Evolutionary conservation across 2,113 vertebrate species (phyloP).

Genomic region (Leucopsar rothschildi): DNA sequence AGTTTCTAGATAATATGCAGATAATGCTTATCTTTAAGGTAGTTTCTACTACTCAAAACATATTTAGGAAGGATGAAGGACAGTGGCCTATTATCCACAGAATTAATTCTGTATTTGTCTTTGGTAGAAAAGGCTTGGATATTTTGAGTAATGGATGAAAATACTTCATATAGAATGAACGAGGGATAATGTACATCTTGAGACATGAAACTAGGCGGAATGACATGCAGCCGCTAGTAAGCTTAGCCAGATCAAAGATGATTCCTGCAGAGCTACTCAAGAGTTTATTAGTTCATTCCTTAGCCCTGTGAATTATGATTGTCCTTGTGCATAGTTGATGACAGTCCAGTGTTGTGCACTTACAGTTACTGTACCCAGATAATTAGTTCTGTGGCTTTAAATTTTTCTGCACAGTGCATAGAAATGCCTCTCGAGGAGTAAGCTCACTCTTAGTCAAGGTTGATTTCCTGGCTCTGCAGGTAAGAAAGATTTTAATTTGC

Average conservation of each 20-base stretch:
- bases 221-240: background rate
- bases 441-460: background rate
- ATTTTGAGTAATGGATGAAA: background rate
- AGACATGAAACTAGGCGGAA: background rate
- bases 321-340: background rate
- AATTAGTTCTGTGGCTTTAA: background rate
- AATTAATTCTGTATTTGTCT: background rate
- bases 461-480: background rate
- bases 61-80: background rate
- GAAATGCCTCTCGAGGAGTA: background rate
- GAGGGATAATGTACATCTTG: background rate
- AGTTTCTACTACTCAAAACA: background rate
- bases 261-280: background rate
- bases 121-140: background rate
- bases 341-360: background rate
- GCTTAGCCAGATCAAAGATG: background rate
- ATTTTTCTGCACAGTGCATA: background rate
- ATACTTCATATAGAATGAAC: background rate
- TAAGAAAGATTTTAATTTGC: background rate
- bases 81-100: background rate
- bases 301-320: background rate
- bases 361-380: accelerated
- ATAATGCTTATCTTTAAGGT: background rate
- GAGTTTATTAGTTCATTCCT: background rate
- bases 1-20: background rate